These are phyloP conservation scores for Pterocles gutturalis DNA, from an alignment of 2,113 vertebrate genomes.

Conservation along the genomic window DNA sequence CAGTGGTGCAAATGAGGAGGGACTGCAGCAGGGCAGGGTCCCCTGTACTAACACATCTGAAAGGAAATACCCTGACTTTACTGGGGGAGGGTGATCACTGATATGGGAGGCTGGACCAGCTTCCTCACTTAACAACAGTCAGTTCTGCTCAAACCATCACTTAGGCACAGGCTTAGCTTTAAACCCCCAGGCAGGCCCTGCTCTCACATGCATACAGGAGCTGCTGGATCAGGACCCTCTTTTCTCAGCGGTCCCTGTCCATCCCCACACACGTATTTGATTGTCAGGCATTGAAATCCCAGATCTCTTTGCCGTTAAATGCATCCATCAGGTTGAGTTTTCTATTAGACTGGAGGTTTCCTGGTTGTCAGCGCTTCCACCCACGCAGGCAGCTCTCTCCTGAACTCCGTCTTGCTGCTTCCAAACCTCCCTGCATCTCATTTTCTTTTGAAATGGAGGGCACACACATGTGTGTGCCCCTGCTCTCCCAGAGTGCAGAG, in stretches of 20 bases:
- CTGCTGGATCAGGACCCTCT: background rate
- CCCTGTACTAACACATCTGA: background rate
- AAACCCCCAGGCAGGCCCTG: background rate
- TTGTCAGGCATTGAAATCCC: background rate
- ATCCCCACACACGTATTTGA: background rate
- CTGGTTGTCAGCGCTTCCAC: background rate
- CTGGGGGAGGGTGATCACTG: background rate
- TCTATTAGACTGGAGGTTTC: constrained; percentile 19
- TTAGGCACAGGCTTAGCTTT: background rate
- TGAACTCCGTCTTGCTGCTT: background rate
- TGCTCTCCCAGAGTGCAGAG: background rate
- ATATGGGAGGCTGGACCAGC: background rate
- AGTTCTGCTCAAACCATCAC: background rate
- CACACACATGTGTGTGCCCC: background rate
- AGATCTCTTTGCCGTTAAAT: background rate
- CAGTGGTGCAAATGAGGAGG: background rate
- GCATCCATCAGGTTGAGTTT: constrained; percentile 16
- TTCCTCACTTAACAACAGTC: background rate
- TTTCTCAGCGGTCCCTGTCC: background rate
- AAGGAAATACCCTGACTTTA: background rate
- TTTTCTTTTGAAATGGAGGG: background rate
- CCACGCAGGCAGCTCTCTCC: constrained; percentile 12
- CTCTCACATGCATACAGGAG: background rate
- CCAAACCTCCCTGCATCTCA: rapidly evolving
- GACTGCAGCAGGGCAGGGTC: background rate